Conservation (phyloP, 2,888 invertebrate species). For the Alentia gelatinosa region DNA sequence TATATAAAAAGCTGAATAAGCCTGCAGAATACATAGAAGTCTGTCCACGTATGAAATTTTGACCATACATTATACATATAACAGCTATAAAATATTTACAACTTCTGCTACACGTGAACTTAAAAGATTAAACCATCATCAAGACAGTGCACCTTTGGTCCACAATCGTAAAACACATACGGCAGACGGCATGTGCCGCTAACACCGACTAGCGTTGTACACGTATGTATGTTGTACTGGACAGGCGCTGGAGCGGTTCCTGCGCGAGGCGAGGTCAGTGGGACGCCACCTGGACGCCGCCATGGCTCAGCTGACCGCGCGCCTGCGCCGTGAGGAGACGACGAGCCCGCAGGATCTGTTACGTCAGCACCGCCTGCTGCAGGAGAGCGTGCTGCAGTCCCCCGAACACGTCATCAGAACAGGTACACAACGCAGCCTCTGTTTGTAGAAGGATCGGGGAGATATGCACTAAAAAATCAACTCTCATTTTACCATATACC, state of each 20-base stretch:
- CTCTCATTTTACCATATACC: no score
- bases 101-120: neutral
- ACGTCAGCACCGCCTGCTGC: constrained; percentile 72
- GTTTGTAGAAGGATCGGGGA: no score
- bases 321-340: constrained; percentile 83
- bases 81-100: neutral
- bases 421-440: no score
- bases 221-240: neutral
- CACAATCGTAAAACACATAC: no score
- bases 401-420: constrained; percentile 73
- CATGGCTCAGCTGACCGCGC: constrained; percentile 82
- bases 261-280: constrained; percentile 84
- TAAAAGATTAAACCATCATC: neutral
- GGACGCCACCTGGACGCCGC: constrained; percentile 85
- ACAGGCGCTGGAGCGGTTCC: constrained; percentile 87
- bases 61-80: no score
- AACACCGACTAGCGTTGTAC: neutral
- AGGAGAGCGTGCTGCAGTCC: constrained; percentile 71
- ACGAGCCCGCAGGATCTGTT: constrained; percentile 75
- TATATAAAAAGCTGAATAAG: no score
- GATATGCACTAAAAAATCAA: no score
- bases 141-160: no score
- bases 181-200: no score
- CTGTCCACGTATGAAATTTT: no score
- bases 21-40: no score